Evolutionary conservation across 2,888 invertebrate genomes (phyloP).

Genomic region (Hypselothyrea guttata): DNA sequence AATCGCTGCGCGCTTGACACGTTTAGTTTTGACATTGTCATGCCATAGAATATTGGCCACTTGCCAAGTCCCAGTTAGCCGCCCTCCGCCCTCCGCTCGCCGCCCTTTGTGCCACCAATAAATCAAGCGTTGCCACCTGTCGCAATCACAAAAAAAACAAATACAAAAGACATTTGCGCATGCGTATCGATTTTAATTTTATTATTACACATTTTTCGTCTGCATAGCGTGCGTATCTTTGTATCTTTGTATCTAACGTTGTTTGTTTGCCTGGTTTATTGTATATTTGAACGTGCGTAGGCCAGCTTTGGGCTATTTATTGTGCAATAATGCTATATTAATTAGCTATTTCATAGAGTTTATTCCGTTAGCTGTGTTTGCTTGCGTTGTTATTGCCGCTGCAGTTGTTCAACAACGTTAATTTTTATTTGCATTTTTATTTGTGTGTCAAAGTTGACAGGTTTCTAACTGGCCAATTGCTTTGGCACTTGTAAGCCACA

Average conservation of each 20-base stretch:
- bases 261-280: constrained; percentile 6
- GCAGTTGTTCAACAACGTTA: constrained; percentile 14
- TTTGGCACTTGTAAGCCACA: constrained; percentile 25
- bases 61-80: constrained; percentile 31
- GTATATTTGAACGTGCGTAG: constrained; percentile 38
- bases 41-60: constrained; percentile 65
- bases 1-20: constrained; percentile 53
- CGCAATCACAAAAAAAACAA: constrained; percentile 39
- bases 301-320: constrained; percentile 34
- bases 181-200: constrained; percentile 56
- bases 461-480: constrained; percentile 48
- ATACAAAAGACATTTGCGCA: constrained; percentile 67
- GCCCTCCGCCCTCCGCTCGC: neutral
- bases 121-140: constrained; percentile 28
- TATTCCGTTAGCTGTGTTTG: constrained; percentile 12
- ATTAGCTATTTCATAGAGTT: constrained; percentile 46
- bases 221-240: constrained; percentile 6
- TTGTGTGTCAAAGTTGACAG: constrained; percentile 39
- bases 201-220: constrained; percentile 16
- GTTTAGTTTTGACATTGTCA: constrained; percentile 74
- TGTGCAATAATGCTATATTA: constrained; percentile 52
- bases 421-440: no score
- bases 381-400: constrained; percentile 6
- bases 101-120: neutral
- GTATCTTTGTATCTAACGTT: constrained; percentile 2